Evolutionary conservation across 2,888 invertebrate species (phyloP).

Genomic region (Drosophila austrosaltans): DNA sequence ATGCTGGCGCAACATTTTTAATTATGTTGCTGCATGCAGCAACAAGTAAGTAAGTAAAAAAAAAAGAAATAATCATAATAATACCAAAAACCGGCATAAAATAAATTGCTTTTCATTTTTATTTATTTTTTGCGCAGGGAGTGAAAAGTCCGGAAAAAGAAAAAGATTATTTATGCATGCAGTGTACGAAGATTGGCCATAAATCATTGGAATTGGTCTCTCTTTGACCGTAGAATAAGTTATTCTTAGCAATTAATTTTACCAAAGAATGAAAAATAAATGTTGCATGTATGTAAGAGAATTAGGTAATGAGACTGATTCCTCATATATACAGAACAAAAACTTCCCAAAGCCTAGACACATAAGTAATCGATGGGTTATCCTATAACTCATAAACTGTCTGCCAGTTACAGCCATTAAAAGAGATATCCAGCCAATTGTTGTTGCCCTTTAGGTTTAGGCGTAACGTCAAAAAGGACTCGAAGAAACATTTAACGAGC

Average conservation of each 20-base stretch:
- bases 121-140: conserved; percentile 33
- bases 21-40: conserved; percentile 67
- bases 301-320: background rate
- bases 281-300: background rate
- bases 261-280: background rate
- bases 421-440: background rate
- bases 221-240: background rate
- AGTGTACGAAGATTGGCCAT: conserved; percentile 23
- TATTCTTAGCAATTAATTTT: background rate
- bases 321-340: background rate
- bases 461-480: too few species aligned
- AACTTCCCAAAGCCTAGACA: background rate
- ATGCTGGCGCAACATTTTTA: conserved; percentile 65
- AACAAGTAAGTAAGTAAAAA: background rate
- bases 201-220: conserved; percentile 26
- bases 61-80: conserved; percentile 18
- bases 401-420: background rate
- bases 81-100: conserved; percentile 40
- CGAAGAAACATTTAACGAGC: too few species aligned
- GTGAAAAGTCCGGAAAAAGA: conserved; percentile 16
- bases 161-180: conserved; percentile 9
- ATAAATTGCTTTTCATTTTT: conserved; percentile 60
- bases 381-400: background rate
- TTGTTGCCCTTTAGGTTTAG: background rate
- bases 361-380: background rate